These are phyloP conservation scores for Gnathonemus echidnorhynchus DNA, from an alignment of 2,113 vertebrate species.

Conservation along the genomic window DNA sequence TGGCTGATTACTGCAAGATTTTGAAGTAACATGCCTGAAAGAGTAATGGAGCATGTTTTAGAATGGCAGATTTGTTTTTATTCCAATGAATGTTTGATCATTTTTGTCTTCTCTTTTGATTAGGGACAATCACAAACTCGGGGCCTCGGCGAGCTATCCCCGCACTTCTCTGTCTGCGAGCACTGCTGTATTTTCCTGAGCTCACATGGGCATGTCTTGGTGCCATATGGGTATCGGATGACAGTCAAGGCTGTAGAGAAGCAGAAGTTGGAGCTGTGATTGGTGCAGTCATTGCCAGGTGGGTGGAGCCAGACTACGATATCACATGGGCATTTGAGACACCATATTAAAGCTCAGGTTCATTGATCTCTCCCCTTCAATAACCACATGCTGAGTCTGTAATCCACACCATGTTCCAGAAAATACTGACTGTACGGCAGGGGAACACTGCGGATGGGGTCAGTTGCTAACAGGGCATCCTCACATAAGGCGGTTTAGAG, in stretches of 20 bases:
- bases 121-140: constrained; percentile 89
- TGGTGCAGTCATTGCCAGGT: constrained; percentile 81
- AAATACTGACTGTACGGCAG: neutral
- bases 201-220: constrained; percentile 83
- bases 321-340: constrained; percentile 2
- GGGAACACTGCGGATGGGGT: neutral
- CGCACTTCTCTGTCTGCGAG: constrained; percentile 78
- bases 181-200: constrained; percentile 81
- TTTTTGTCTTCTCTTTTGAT: constrained; percentile 19
- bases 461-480: neutral
- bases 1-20: neutral
- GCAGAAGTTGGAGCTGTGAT: constrained; percentile 68
- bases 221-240: constrained; percentile 73
- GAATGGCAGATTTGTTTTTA: neutral
- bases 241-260: constrained; percentile 66
- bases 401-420: neutral
- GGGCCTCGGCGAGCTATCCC: constrained; percentile 82
- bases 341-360: neutral
- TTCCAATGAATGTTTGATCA: neutral
- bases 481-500: neutral
- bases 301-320: constrained; percentile 12
- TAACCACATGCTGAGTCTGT: neutral
- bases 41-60: neutral
- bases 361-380: neutral
- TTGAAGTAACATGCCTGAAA: neutral